These are phyloP conservation scores for Lacerta bilineata DNA, from an alignment of 2,797 vertebrate genomes.

Conservation along the genomic window DNA sequence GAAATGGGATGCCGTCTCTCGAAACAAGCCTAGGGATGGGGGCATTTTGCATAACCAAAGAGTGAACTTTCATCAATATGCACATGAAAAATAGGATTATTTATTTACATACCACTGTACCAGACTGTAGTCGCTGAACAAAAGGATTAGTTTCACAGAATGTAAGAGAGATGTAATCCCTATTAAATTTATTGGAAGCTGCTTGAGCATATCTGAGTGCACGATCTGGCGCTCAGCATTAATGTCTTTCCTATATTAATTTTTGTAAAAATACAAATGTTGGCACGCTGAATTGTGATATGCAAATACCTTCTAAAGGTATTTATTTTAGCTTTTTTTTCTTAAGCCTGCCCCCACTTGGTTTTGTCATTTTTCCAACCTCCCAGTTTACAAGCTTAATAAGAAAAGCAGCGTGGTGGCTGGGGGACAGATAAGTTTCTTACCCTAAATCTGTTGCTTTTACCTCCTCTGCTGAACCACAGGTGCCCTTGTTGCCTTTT, in stretches of 20 bases:
- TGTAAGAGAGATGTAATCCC: not conserved
- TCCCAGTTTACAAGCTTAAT: not conserved
- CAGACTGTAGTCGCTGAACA: not conserved
- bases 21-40: not conserved
- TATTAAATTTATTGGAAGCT: slow-evolving; percentile 5
- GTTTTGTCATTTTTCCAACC: slow-evolving; percentile 16
- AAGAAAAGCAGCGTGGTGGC: not conserved
- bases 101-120: not conserved
- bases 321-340: slow-evolving; percentile 16
- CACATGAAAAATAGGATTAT: not conserved
- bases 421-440: not conserved
- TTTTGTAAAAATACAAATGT: too few species aligned
- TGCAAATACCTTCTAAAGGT: not conserved
- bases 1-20: too few species aligned
- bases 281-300: too few species aligned
- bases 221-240: not conserved
- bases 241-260: not conserved
- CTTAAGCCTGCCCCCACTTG: slow-evolving; percentile 11
- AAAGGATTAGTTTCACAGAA: not conserved
- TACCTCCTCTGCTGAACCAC: not conserved
- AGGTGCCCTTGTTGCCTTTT: slow-evolving; percentile 3
- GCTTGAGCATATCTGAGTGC: not conserved
- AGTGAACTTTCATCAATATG: not conserved
- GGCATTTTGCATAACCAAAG: not conserved
- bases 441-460: not conserved